A percentile compares a stretch with the other conserved stretches of the same genome.
These are phyloP conservation scores for Melanotaenia maccullochi DNA, from an alignment of 2,797 vertebrate species.

Conservation along the genomic window DNA sequence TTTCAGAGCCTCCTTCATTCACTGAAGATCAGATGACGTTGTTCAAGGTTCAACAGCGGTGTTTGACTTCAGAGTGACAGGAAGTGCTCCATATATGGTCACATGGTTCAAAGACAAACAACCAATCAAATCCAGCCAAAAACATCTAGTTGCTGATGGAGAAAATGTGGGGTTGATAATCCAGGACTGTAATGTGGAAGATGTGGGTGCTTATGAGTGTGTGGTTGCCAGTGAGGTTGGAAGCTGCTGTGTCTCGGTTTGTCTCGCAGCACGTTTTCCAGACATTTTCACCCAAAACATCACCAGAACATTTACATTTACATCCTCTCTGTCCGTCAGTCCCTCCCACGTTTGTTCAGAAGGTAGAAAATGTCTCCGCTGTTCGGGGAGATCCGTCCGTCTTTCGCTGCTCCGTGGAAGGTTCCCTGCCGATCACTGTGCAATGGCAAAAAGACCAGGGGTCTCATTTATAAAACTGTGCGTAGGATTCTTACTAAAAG, in stretches of 20 bases:
- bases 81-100: conserved; percentile 89
- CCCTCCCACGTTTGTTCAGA: conserved; percentile 85
- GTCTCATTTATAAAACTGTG: no score
- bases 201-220: conserved; percentile 90
- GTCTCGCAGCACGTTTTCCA: conserved; percentile 51
- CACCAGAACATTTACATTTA: background rate
- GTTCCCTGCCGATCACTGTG: conserved; percentile 86
- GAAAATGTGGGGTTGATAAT: conserved; percentile 86
- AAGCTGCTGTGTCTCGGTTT: conserved; percentile 88
- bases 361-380: conserved; percentile 86
- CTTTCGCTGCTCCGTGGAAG: conserved; percentile 85
- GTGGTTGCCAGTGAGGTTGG: conserved; percentile 88
- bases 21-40: conserved; percentile 85
- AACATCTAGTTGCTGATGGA: conserved; percentile 80
- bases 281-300: background rate
- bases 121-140: conserved; percentile 88
- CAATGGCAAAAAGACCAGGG: conserved; percentile 93
- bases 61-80: conserved; percentile 87
- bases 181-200: conserved; percentile 85
- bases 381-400: conserved; percentile 84
- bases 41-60: conserved; percentile 85
- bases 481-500: no score
- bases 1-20: conserved; percentile 90
- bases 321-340: background rate
- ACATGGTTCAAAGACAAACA: conserved; percentile 91